phyloP scores from a whole-genome alignment of 2,113 vertebrate species.

The Alces alces region DNA sequence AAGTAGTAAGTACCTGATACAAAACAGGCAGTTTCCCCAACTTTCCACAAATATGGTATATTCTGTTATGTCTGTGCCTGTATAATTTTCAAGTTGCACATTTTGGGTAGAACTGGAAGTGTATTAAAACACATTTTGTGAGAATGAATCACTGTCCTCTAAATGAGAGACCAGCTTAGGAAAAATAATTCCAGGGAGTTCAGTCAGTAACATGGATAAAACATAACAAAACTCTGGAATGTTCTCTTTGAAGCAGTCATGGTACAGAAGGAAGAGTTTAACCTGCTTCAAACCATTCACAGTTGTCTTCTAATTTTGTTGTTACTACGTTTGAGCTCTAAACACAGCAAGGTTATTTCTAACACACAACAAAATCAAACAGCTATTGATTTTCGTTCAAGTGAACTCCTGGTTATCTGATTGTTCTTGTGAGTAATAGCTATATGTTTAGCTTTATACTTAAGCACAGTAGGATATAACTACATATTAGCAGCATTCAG shows the following conservation, averaged over 20 bases:
- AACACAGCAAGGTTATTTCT: background rate
- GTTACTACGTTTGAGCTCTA: background rate
- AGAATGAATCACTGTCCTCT: background rate
- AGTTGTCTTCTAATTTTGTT: background rate
- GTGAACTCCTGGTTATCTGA: slow-evolving; percentile 13
- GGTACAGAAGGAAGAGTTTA: background rate
- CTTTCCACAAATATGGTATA: background rate
- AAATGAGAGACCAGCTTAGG: background rate
- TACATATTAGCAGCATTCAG: background rate
- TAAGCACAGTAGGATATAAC: background rate
- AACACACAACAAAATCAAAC: background rate
- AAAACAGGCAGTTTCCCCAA: background rate
- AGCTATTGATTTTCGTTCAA: slow-evolving; percentile 46
- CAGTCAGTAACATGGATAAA: background rate
- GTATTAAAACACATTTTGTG: background rate
- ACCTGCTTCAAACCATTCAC: background rate
- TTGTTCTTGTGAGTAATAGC: background rate
- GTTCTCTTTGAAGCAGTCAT: slow-evolving; percentile 5
- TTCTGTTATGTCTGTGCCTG: background rate
- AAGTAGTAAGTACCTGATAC: background rate
- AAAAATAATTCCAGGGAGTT: background rate
- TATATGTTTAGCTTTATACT: slow-evolving; percentile 3
- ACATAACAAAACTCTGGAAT: background rate
- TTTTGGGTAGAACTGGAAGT: background rate
- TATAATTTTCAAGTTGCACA: background rate